Conservation (phyloP, 1,140 invertebrate species). For the Aphaenogaster floridana region DNA sequence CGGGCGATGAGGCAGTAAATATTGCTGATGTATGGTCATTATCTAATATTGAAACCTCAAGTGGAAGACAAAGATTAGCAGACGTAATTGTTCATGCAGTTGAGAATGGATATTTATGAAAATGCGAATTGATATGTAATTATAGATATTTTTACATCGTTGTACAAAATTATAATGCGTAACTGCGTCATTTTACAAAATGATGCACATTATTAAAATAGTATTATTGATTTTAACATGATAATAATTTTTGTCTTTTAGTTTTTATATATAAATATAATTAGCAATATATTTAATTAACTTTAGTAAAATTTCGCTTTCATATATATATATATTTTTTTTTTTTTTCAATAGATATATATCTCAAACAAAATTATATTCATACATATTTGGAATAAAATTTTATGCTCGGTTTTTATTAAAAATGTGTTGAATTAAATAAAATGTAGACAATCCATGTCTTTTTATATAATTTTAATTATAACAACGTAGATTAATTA, state of each 20-base stretch:
- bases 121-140: constrained; percentile 36
- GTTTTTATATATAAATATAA: background rate
- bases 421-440: constrained; percentile 76
- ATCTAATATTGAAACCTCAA: constrained; percentile 79
- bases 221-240: background rate
- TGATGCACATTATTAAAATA: constrained; percentile 4
- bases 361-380: constrained; percentile 7
- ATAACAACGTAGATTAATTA: constrained; percentile 77
- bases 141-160: background rate
- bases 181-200: background rate
- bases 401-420: constrained; percentile 70
- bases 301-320: background rate
- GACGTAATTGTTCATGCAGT: constrained; percentile 89
- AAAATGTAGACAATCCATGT: constrained; percentile 80
- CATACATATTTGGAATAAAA: constrained; percentile 11
- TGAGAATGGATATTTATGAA: constrained; percentile 88
- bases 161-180: constrained; percentile 15
- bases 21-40: constrained; percentile 81
- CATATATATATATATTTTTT: background rate
- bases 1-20: constrained; percentile 80
- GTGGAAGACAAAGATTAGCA: constrained; percentile 87
- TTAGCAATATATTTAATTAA: background rate
- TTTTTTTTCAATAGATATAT: constrained; percentile 7
- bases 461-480: constrained; percentile 76
- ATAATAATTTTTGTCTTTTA: background rate